Evolutionary conservation across 1,140 invertebrate genomes (phyloP).

Genomic region (Tetramorium parvispinum): DNA sequence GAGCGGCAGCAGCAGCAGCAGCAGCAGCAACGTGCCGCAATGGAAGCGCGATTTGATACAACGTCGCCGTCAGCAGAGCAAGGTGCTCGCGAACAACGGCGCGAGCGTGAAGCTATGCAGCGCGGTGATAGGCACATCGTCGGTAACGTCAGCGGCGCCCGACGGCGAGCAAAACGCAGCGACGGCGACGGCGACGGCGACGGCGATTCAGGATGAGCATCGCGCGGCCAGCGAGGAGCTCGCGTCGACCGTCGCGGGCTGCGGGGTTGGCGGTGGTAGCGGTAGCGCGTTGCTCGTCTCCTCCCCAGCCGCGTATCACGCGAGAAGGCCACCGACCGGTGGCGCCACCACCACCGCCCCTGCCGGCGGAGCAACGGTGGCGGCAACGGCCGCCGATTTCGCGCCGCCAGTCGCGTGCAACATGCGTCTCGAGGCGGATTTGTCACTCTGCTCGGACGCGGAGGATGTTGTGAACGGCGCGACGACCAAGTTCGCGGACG

Average conservation of each 20-base stretch:
- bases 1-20: too few species aligned
- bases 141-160: conserved; percentile 27
- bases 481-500: conserved; percentile 58
- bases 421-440: conserved; percentile 84
- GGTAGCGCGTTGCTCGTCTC: conserved; percentile 58
- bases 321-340: conserved; percentile 60
- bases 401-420: conserved; percentile 81
- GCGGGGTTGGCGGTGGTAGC: neutral
- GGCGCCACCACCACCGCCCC: conserved; percentile 59
- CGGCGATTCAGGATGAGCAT: conserved; percentile 51
- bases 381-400: conserved; percentile 43
- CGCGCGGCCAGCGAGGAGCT: conserved; percentile 38
- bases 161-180: conserved; percentile 35
- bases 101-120: conserved; percentile 73
- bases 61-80: conserved; percentile 86
- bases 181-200: too few species aligned
- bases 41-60: conserved; percentile 92
- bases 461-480: conserved; percentile 78
- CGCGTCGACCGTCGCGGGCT: conserved; percentile 29
- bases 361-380: neutral
- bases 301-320: conserved; percentile 39
- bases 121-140: conserved; percentile 61
- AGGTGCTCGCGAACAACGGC: conserved; percentile 78
- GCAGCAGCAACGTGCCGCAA: conserved; percentile 84
- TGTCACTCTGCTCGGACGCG: conserved; percentile 79